Base-by-base conservation (phyloP, 1,140 invertebrate genomes). In the Arion vulgaris region DNA sequence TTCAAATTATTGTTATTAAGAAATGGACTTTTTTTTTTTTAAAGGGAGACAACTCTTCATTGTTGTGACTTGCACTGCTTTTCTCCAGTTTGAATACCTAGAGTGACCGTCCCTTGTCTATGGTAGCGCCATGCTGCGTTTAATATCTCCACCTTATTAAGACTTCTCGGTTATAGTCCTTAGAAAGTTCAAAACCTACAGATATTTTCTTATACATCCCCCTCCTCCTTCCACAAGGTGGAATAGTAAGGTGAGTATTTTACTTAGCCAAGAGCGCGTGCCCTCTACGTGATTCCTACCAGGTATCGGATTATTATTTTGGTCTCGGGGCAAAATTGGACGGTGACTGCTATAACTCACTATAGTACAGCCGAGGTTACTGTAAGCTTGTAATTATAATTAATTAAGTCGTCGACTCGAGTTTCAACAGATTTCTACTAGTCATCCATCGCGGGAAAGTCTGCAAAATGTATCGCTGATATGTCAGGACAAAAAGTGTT, bases 371-470 rank as follows among this genome's bases (percentile, higher is more conserved):
- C 62, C 17, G 62, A 66, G 32, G 5, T n/a, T n/a, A n/a, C n/a
- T n/a, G n/a, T n/a, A n/a, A n/a, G n/a, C n/a, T n/a, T n/a, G 32
- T 66, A 66, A 66, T 66, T 66, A 66, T 32, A 66, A 32, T 66
- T 66, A 32, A 66, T 66, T 32, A 66, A 66, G n/a, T 66, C 32
- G 2, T 66, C 0, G 28, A 23, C 28, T 66, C 62, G 2, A 34
- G 62, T 66, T 66, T 66, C 62, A 34, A 32, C 62, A 32, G 28
- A 66, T 66, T 66, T 34, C 28, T 66, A 0, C n/a, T 15, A 5
- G 11, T 32, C 62, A 32, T 66, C 62, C n/a, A 23, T 2, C n/a
- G 62, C 62, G n/a, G 62, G 19, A 5, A 32, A 32, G 7, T 66
- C 19, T 23, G n/a, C 28, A 32, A 32, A 32, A 34, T 66, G n/a